These are phyloP conservation scores for Lindbergichthys nudifrons DNA, from an alignment of 2,797 vertebrate species.

Conservation along the genomic window DNA sequence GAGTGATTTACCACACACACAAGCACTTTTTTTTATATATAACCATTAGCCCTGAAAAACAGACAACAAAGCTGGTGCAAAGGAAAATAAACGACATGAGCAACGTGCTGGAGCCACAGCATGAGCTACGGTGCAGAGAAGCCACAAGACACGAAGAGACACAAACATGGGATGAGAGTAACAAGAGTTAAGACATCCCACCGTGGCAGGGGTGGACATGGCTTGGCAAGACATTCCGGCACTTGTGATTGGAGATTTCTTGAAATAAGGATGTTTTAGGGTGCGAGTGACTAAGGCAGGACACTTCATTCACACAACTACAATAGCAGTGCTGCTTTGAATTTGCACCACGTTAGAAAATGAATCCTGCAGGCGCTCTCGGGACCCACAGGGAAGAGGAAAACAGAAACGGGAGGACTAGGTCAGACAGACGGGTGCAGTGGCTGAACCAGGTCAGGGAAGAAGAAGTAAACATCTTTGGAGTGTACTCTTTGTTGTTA, in stretches of 20 bases:
- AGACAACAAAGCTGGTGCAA: conserved; percentile 71
- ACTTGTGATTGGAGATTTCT: conserved; percentile 84
- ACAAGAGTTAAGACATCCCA: conserved; percentile 83
- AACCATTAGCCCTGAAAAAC: conserved; percentile 68
- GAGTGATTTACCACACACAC: conserved; percentile 69
- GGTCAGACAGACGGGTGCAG: conserved; percentile 39
- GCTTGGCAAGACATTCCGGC: conserved; percentile 85
- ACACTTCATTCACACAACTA: conserved; percentile 66
- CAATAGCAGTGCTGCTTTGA: conserved; percentile 45
- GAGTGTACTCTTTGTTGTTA: conserved; percentile 61
- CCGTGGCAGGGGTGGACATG: conserved; percentile 73
- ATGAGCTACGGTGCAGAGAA: conserved; percentile 50
- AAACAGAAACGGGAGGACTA: conserved; percentile 43
- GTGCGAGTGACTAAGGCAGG: conserved; percentile 72
- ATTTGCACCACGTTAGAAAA: conserved; percentile 37
- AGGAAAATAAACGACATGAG: conserved; percentile 68
- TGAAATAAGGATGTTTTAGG: conserved; percentile 56
- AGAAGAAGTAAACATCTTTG: conserved; percentile 80
- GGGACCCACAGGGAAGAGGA: conserved; percentile 38
- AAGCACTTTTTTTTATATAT: conserved; percentile 52
- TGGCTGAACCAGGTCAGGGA: conserved; percentile 61
- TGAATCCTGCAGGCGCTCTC: conserved; percentile 47
- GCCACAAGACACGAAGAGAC: conserved; percentile 51
- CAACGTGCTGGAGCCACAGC: conserved; percentile 52
- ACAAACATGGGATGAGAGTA: conserved; percentile 54